Conservation (phyloP, 2,888 invertebrate genomes). For the Teleogryllus oceanicus region DNA sequence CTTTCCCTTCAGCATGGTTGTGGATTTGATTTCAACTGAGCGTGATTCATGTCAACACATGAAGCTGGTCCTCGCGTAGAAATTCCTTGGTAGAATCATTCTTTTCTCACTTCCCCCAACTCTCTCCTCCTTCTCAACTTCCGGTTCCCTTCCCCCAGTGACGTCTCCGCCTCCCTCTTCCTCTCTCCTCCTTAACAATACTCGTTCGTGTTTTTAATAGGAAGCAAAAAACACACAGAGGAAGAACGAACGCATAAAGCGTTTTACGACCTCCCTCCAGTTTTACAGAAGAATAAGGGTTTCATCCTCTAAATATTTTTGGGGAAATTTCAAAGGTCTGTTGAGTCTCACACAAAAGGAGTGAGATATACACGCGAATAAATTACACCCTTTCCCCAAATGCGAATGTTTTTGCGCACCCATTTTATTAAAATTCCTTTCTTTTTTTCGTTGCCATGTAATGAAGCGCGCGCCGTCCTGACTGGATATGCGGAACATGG, state of each 20-base stretch:
- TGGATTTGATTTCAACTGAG: background rate
- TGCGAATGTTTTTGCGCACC: constrained; percentile 5
- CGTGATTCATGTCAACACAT: background rate
- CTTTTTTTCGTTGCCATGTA: background rate
- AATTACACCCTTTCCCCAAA: background rate
- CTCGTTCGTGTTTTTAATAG: background rate
- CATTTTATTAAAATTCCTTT: constrained; percentile 18
- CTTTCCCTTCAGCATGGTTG: background rate
- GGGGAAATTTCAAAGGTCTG: constrained; percentile 18
- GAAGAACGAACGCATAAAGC: constrained; percentile 18
- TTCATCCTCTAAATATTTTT: constrained; percentile 5
- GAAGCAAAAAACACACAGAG: background rate
- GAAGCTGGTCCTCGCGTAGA: background rate
- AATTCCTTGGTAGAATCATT: background rate
- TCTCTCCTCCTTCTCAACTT: background rate
- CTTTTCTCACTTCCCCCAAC: background rate
- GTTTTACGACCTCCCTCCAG: background rate
- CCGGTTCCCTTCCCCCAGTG: background rate
- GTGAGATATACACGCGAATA: constrained; percentile 18
- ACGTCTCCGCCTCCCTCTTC: background rate
- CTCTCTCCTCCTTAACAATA: background rate
- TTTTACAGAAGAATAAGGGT: constrained; percentile 3
- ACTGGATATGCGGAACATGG: no score
- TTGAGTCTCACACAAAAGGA: constrained; percentile 11
- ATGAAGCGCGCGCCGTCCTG: no score